phyloP scores from a whole-genome alignment of 2,888 invertebrate genomes.

The Tolmerus cingulatus region DNA sequence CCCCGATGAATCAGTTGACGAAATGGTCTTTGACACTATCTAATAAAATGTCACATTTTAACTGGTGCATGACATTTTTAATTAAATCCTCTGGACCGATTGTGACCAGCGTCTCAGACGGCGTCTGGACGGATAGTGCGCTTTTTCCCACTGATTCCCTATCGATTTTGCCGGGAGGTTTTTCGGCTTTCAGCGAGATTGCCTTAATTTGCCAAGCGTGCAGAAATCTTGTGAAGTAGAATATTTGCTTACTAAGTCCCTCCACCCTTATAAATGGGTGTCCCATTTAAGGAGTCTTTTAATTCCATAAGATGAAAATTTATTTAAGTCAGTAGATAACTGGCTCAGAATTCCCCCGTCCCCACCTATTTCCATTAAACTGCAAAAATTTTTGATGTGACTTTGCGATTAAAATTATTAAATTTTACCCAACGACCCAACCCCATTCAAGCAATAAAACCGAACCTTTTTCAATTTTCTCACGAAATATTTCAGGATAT shows the following conservation, averaged over 20 bases:
- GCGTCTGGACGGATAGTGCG: background rate
- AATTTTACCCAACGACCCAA: background rate
- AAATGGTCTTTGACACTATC: background rate
- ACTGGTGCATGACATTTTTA: constrained; percentile 1
- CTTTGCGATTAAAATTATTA: background rate
- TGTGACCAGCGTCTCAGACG: background rate
- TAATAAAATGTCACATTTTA: background rate
- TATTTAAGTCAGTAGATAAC: background rate
- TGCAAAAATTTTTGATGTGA: background rate
- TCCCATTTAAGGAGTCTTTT: background rate
- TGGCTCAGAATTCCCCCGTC: background rate
- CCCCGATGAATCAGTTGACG: background rate
- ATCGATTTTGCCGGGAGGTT: background rate
- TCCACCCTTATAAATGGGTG: background rate
- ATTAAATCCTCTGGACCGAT: constrained; percentile 1
- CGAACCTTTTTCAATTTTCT: background rate
- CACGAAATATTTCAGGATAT: background rate
- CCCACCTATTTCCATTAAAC: background rate
- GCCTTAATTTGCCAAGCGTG: background rate
- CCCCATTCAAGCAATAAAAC: background rate
- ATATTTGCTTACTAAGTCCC: background rate
- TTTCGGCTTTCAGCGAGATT: background rate
- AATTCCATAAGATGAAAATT: background rate
- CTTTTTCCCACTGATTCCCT: background rate
- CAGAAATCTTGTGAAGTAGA: background rate